Evolutionary conservation across 2,113 vertebrate species (phyloP).

Genomic region (Anser cygnoides): DNA sequence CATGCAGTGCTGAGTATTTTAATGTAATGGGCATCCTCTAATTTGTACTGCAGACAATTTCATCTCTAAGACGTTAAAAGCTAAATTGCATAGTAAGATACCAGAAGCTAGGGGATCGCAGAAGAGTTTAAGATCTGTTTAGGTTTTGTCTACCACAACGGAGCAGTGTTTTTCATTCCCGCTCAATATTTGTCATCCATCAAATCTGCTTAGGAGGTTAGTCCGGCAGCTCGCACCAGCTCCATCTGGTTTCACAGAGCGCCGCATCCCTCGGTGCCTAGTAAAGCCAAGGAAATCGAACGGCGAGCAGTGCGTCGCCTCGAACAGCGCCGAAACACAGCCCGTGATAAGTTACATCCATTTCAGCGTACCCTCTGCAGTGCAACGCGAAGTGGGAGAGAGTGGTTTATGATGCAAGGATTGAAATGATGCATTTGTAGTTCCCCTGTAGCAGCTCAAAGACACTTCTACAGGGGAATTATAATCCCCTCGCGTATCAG

Average conservation of each 20-base stretch:
- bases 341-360: neutral
- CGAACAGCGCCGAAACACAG: neutral
- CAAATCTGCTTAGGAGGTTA: conserved; percentile 36
- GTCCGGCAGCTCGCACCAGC: neutral
- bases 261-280: conserved; percentile 1
- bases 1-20: neutral
- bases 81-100: neutral
- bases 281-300: conserved; percentile 38
- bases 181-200: conserved; percentile 29
- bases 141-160: neutral
- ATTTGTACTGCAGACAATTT: neutral
- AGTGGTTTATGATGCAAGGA: neutral
- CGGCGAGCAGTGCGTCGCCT: neutral
- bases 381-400: neutral
- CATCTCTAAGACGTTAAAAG: neutral
- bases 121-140: neutral
- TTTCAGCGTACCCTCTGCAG: neutral
- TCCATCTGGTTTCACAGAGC: conserved; percentile 41
- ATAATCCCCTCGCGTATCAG: neutral
- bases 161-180: conserved; percentile 26
- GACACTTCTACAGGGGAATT: neutral
- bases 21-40: neutral
- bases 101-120: conserved; percentile 12
- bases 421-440: neutral
- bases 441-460: neutral